Conservation (phyloP, 2,113 vertebrate species). For the Danio rerio region GRCz12tu NC_133182.1:29656501-29657000, state of each 20-base stretch:
- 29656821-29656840: slow-evolving; percentile 31
- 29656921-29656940: slow-evolving; percentile 38
- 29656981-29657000: slow-evolving; percentile 28
- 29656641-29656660: background rate
- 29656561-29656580: slow-evolving; percentile 22
- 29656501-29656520: background rate
- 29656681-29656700: slow-evolving; percentile 20
- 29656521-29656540: too few relatives aligned
- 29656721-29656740: slow-evolving; percentile 34
- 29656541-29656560: background rate
- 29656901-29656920: slow-evolving; percentile 19
- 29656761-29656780: slow-evolving; percentile 30
- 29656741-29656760: slow-evolving; percentile 28
- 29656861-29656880: background rate
- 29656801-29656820: slow-evolving; percentile 25
- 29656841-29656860: slow-evolving; percentile 23
- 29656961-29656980: background rate
- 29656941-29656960: slow-evolving; percentile 14
- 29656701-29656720: slow-evolving; percentile 36
- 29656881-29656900: slow-evolving; percentile 33
- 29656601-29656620: slow-evolving; percentile 43
- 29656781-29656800: slow-evolving; percentile 41
- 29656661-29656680: slow-evolving; percentile 24
- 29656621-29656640: slow-evolving; percentile 51
- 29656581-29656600: slow-evolving; percentile 21